Percentiles rank a stretch among this genome's conserved stretches.
Conservation (phyloP, 2,797 vertebrate genomes). For the Anguilla anguilla region DNA sequence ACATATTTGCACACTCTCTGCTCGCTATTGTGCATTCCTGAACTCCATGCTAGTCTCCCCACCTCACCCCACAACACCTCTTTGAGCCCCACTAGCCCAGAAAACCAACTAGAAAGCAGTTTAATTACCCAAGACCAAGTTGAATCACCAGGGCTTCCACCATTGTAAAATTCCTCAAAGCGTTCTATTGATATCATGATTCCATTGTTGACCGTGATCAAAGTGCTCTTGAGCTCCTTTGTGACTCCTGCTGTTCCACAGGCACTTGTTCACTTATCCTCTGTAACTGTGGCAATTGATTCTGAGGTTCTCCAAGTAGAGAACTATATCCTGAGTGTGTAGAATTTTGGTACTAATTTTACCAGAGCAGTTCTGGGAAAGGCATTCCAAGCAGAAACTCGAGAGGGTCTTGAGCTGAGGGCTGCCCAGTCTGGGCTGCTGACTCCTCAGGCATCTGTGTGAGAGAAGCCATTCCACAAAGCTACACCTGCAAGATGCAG, state of each 20-base stretch:
- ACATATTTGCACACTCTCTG: background rate
- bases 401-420: conserved; percentile 51
- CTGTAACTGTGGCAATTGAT: background rate
- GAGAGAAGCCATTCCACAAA: background rate
- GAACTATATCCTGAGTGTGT: background rate
- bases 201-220: conserved; percentile 50
- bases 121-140: conserved; percentile 76
- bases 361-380: conserved; percentile 47
- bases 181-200: conserved; percentile 62
- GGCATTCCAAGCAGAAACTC: conserved; percentile 55
- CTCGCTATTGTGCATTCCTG: background rate
- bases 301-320: background rate
- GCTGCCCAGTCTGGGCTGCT: conserved; percentile 52
- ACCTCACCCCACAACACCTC: background rate
- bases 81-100: background rate
- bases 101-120: conserved; percentile 4
- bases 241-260: background rate
- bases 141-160: conserved; percentile 57
- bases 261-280: conserved; percentile 12
- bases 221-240: background rate
- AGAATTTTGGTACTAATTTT: conserved; percentile 59
- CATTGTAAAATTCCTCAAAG: conserved; percentile 61
- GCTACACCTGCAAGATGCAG: conserved; percentile 17
- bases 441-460: conserved; percentile 61
- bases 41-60: background rate